These are phyloP conservation scores for Melanotaenia parkinsoni DNA, from an alignment of 2,797 vertebrate species.

Conservation along the genomic window DNA sequence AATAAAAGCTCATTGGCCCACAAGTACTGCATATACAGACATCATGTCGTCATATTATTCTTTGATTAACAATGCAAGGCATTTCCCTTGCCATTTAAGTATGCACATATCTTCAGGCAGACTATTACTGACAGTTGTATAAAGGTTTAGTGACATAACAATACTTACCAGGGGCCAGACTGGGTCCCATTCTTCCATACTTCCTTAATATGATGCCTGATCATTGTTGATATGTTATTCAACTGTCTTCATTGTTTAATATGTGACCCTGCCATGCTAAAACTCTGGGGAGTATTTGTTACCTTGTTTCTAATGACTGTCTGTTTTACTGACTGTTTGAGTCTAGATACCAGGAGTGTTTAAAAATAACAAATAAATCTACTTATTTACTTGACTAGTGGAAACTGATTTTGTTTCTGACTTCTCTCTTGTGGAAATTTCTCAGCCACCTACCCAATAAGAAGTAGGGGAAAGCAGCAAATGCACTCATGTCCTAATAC, in stretches of 20 bases:
- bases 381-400: not conserved
- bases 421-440: not conserved
- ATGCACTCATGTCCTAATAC: not conserved
- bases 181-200: conserved; percentile 47
- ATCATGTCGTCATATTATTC: conserved; percentile 60
- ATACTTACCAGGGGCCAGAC: conserved; percentile 46
- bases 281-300: conserved; percentile 60
- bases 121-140: conserved; percentile 64
- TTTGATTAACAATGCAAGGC: conserved; percentile 68
- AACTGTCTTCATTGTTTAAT: conserved; percentile 67
- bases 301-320: conserved; percentile 60
- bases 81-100: conserved; percentile 62
- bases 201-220: conserved; percentile 62
- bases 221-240: conserved; percentile 76
- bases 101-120: conserved; percentile 61
- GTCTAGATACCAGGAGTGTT: conserved; percentile 21
- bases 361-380: conserved; percentile 26
- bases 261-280: conserved; percentile 73
- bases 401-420: not conserved
- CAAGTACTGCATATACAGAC: conserved; percentile 59
- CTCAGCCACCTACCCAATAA: not conserved
- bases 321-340: conserved; percentile 41
- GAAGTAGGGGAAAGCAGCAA: too few species aligned
- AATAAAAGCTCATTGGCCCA: conserved; percentile 72
- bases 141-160: conserved; percentile 65